A percentile compares a stretch with the other conserved stretches of the same genome.
These are phyloP conservation scores for Prietella phreatophila DNA, from an alignment of 2,113 vertebrate genomes.

Conservation along the genomic window DNA sequence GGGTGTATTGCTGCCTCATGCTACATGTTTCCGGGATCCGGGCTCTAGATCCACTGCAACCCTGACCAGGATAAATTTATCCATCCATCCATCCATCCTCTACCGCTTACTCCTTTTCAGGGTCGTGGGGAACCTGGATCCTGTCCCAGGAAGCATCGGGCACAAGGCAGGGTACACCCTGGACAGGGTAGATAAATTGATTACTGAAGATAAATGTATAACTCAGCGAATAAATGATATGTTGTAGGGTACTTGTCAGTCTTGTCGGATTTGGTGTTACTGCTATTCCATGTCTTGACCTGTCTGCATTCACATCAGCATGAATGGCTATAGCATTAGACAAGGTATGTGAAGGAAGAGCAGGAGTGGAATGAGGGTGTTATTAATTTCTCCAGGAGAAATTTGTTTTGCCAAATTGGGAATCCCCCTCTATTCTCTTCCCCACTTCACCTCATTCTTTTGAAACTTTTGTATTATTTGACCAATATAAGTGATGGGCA, in stretches of 20 bases:
- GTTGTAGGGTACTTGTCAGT: not conserved
- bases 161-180: too few species aligned
- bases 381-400: constrained; percentile 54
- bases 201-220: not conserved
- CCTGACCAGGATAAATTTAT: not conserved
- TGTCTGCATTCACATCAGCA: not conserved
- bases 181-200: not conserved
- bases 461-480: constrained; percentile 34
- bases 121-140: too few species aligned
- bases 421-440: constrained; percentile 16
- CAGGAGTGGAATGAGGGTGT: constrained; percentile 51
- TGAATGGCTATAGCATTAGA: constrained; percentile 54
- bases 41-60: not conserved
- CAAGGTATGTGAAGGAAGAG: constrained; percentile 68
- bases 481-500: constrained; percentile 63
- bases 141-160: too few species aligned
- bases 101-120: too few species aligned
- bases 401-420: not conserved
- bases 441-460: constrained; percentile 22
- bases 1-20: not conserved
- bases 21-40: not conserved
- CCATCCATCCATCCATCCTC: too few species aligned
- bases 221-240: not conserved
- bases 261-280: not conserved
- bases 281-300: not conserved